Conservation (phyloP, 2,888 invertebrate genomes). For the Malacosoma neustria region DNA sequence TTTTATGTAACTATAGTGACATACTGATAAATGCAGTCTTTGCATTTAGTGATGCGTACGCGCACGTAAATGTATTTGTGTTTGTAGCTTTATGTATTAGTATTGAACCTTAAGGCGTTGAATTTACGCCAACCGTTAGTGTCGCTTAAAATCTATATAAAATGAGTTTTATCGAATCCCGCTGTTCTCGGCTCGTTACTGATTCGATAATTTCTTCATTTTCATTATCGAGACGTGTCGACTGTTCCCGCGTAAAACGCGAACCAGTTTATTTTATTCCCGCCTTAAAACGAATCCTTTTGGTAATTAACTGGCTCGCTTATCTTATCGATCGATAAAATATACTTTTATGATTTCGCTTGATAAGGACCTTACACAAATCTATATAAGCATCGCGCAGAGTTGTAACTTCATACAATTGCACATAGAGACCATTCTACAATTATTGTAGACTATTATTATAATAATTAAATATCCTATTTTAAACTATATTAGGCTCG, state of each 20-base stretch:
- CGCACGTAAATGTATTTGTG: too few relatives aligned
- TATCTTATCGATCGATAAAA: constrained; percentile 4
- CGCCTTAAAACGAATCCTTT: constrained; percentile 24
- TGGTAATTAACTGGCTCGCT: constrained; percentile 21
- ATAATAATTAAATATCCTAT: too few relatives aligned
- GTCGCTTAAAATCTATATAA: constrained; percentile 52
- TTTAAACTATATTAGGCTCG: too few relatives aligned
- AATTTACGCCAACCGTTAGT: constrained; percentile 55
- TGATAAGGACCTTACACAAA: constrained; percentile 15
- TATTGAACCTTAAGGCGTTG: constrained; percentile 37
- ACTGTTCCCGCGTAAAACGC: constrained; percentile 22
- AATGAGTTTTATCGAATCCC: constrained; percentile 53
- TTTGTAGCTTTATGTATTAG: too few relatives aligned
- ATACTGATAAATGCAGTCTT: too few relatives aligned
- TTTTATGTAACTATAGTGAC: too few relatives aligned
- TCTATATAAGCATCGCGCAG: constrained; percentile 9
- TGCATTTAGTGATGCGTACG: too few relatives aligned
- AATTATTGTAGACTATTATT: too few relatives aligned
- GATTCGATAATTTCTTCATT: constrained; percentile 57
- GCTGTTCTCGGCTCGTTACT: constrained; percentile 45
- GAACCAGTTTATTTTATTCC: constrained; percentile 32
- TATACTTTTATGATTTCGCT: constrained; percentile 23
- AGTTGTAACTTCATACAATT: too few relatives aligned
- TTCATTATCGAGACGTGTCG: constrained; percentile 23
- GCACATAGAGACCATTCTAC: too few relatives aligned